Evolutionary conservation across 2,888 invertebrate species (phyloP).

Genomic region (Stenodema calcarata): DNA sequence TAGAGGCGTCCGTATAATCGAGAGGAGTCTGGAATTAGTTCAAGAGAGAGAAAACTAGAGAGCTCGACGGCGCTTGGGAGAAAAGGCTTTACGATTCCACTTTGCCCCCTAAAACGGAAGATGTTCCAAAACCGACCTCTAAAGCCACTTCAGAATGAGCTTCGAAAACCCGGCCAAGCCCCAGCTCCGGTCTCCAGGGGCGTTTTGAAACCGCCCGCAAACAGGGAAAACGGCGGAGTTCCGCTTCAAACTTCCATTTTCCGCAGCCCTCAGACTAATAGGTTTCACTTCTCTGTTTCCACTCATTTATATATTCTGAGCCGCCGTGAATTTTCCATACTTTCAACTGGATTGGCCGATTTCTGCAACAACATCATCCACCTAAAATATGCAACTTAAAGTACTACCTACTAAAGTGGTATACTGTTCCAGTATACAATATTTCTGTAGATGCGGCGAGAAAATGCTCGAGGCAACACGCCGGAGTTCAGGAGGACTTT

Average conservation of each 20-base stretch:
- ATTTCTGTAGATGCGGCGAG: too few species aligned
- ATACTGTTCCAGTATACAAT: too few species aligned
- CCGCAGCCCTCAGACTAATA: not conserved
- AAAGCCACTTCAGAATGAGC: not conserved
- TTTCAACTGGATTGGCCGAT: too few species aligned
- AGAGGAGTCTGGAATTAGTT: not conserved
- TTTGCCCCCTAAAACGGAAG: not conserved
- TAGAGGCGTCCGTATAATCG: not conserved
- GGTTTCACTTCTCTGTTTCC: not conserved
- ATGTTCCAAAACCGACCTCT: not conserved
- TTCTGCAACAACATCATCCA: too few species aligned
- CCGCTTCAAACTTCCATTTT: not conserved
- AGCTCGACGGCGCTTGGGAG: not conserved
- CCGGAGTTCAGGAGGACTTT: too few species aligned
- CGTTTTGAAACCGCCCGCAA: not conserved
- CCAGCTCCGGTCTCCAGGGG: not conserved
- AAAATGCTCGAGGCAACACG: too few species aligned
- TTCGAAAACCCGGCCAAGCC: not conserved
- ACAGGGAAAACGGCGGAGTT: not conserved
- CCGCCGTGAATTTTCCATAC: too few species aligned
- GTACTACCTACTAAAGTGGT: too few species aligned
- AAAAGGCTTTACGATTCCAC: not conserved
- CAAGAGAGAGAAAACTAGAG: not conserved
- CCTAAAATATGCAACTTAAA: too few species aligned
- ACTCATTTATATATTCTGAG: not conserved